Conservation (phyloP, 2,797 vertebrate genomes). For the Microchirus variegatus region DNA sequence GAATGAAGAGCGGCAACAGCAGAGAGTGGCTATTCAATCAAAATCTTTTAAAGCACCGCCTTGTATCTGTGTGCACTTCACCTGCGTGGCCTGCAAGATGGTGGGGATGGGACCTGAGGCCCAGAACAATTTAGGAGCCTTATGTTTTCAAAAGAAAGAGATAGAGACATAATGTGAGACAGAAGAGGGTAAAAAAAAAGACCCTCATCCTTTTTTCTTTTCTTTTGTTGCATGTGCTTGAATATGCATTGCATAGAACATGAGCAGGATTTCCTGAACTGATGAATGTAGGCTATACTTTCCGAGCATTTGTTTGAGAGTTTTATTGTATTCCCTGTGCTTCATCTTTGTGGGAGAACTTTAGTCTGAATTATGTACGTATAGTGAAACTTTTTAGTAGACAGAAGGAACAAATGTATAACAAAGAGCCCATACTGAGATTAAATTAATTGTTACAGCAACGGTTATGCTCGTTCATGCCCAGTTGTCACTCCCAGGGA, state of each 20-base stretch:
- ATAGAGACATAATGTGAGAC: not conserved
- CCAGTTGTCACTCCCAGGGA: slow-evolving; percentile 37
- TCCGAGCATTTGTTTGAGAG: slow-evolving; percentile 37
- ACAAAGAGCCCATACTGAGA: slow-evolving; percentile 20
- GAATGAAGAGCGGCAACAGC: slow-evolving; percentile 33
- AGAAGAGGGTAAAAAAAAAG: not conserved
- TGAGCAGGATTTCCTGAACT: slow-evolving; percentile 30
- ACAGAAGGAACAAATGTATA: too few relatives aligned
- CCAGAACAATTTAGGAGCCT: slow-evolving; percentile 35
- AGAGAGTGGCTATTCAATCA: slow-evolving; percentile 55
- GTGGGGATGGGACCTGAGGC: slow-evolving; percentile 22
- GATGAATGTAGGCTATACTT: slow-evolving; percentile 19
- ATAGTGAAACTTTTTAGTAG: slow-evolving; percentile 6
- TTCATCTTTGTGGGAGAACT: slow-evolving; percentile 22
- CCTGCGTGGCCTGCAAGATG: slow-evolving; percentile 20
- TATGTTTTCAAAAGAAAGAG: slow-evolving; percentile 43
- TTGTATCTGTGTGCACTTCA: slow-evolving; percentile 51
- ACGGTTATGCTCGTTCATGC: slow-evolving; percentile 22
- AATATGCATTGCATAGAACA: slow-evolving; percentile 23
- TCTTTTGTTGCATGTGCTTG: slow-evolving; percentile 15
- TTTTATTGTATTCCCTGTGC: slow-evolving; percentile 14
- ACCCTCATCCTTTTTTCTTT: not conserved
- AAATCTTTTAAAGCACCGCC: slow-evolving; percentile 20
- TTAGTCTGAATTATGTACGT: slow-evolving; percentile 49
- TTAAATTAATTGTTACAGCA: slow-evolving; percentile 24